Evolutionary conservation across 2,113 vertebrate genomes (phyloP), one percentile per base, ranked within the genome.

Genomic region (Semicossyphus pulcher): DNA sequence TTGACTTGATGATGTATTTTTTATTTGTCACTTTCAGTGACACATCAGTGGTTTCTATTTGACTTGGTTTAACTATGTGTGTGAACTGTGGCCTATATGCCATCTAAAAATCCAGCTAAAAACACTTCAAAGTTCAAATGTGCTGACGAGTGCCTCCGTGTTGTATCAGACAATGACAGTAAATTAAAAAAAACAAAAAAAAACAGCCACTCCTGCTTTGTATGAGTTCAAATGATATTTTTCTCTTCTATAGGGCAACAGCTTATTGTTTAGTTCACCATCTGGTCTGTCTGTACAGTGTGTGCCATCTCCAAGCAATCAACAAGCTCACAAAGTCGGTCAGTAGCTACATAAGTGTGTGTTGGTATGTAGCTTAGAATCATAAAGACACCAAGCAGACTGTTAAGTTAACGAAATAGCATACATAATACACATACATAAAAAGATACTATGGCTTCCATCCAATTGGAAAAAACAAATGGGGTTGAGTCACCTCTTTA

Each of bases 261-360:
- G 7, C 67, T 57, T 47, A 8, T 21, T 51, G 20, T 49, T 75
- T 75, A 72, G 32, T 25, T 69, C 53, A 47, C 63, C 65, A 37
- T 81, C 66, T 79, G 71, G 14, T 78, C 37, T 4, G 20, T 63
- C 67, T 29, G 56, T n/a, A 51, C 70, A 67, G 37, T 26, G 31
- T 39, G 74, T 73, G 34, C 61, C 59, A 39, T 65, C 63, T 62
- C 63, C 54, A 62, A 23, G 51, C 53, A 67, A 48, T 57, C 62
- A 47, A 72, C n/a, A n/a, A n/a, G n/a, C n/a, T n/a, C n/a, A n/a
- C n/a, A n/a, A n/a, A n/a, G n/a, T n/a, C n/a, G n/a, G 60, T 62
- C 72, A 73, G n/a, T 58, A 34, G 36, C 73, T 48, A 62, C 14
- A 8, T 4, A 52, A 14, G n/a, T 15, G 20, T 14, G 29, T 5